A percentile compares a stretch with the other conserved stretches of the same genome.
Conservation (phyloP, 2,113 vertebrate species). For the Neodon shergylaensis region DNA sequence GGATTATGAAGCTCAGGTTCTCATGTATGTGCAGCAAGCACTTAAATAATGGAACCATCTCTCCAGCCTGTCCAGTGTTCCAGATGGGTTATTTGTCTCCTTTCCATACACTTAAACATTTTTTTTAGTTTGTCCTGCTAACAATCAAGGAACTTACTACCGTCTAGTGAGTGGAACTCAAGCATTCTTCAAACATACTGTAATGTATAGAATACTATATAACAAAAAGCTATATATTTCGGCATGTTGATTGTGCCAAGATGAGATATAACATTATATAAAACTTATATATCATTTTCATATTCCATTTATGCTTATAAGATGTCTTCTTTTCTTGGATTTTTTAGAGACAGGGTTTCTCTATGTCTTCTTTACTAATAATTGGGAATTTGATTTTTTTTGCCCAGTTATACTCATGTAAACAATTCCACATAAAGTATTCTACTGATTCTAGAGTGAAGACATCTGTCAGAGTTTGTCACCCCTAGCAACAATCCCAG, state of each 20-base stretch:
- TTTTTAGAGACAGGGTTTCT: too few species aligned
- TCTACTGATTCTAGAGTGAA: background rate
- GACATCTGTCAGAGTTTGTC: background rate
- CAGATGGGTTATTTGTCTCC: background rate
- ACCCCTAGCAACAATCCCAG: background rate
- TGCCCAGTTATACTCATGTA: background rate
- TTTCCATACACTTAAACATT: background rate
- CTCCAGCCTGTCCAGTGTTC: background rate
- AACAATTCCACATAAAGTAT: background rate
- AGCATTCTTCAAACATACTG: background rate
- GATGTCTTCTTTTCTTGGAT: background rate
- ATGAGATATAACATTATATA: background rate
- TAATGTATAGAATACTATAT: background rate
- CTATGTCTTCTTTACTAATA: background rate
- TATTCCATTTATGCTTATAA: background rate
- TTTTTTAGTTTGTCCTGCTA: background rate
- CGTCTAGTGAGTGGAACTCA: background rate
- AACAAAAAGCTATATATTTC: background rate
- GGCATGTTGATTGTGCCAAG: background rate
- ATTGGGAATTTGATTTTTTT: background rate
- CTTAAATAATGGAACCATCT: too few species aligned
- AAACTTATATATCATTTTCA: background rate
- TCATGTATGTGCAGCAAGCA: background rate
- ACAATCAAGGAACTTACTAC: background rate
- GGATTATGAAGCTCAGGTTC: background rate